These are phyloP conservation scores for Megalonaias nervosa DNA, from an alignment of 1,140 invertebrate species.

Conservation along the genomic window DNA sequence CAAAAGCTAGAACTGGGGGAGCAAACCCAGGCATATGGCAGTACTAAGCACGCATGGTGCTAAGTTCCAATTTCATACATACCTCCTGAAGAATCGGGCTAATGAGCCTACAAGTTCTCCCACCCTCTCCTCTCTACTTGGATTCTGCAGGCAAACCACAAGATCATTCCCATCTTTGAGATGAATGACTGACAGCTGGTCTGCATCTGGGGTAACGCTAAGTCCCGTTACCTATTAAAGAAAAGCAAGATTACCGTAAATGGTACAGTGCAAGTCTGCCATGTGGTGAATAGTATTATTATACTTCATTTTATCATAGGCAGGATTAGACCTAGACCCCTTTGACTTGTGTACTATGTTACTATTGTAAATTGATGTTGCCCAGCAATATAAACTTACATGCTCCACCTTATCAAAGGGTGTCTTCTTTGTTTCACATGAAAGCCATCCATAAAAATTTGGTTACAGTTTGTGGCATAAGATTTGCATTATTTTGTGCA, in stretches of 20 bases:
- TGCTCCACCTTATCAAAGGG: too few species aligned
- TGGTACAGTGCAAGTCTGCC: too few species aligned
- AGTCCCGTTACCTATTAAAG: constrained; percentile 81
- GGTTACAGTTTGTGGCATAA: too few species aligned
- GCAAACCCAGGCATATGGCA: neutral
- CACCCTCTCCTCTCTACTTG: constrained; percentile 73
- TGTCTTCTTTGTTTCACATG: too few species aligned
- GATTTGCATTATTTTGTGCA: neutral
- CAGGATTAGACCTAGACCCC: too few species aligned
- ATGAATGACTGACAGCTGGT: constrained; percentile 93
- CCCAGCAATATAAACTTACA: too few species aligned
- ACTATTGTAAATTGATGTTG: too few species aligned
- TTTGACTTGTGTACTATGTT: too few species aligned
- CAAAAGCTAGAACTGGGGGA: too few species aligned
- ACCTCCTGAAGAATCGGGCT: constrained; percentile 66
- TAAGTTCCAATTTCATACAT: constrained; percentile 38
- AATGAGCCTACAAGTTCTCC: constrained; percentile 93
- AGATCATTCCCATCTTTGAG: constrained; percentile 92
- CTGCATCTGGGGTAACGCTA: constrained; percentile 85
- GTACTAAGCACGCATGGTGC: neutral
- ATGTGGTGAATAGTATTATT: too few species aligned
- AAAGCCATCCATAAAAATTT: too few species aligned
- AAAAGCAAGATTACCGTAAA: constrained; percentile 9
- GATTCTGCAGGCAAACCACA: constrained; percentile 81
- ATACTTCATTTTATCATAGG: too few species aligned